A percentile compares a stretch with the other conserved stretches of the same genome.
phyloP scores from a whole-genome alignment of 2,797 vertebrate species.

The Chelon auratus region DNA sequence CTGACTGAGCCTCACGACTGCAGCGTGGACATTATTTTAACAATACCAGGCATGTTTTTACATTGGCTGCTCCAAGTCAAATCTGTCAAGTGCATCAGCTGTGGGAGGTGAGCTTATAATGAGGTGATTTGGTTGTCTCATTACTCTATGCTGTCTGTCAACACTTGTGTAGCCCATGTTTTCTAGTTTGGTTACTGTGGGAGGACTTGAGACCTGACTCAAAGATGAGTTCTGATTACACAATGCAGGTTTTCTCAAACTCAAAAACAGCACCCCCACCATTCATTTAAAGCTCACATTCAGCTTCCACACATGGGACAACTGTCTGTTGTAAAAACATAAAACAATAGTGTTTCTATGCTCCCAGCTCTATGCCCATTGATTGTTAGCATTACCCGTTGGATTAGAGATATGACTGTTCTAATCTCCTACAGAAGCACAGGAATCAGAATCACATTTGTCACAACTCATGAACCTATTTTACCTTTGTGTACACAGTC shows the following conservation, averaged over 20 bases:
- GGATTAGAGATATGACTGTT: background rate
- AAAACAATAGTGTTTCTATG: slow-evolving; percentile 10
- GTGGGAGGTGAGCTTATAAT: slow-evolving; percentile 42
- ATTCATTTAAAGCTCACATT: slow-evolving; percentile 1
- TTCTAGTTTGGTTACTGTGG: slow-evolving; percentile 42
- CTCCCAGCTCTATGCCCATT: background rate
- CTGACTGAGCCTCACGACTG: slow-evolving; percentile 20
- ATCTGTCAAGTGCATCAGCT: slow-evolving; percentile 46
- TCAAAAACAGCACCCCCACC: background rate
- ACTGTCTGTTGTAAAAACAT: background rate
- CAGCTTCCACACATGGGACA: background rate
- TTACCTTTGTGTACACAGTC: background rate
- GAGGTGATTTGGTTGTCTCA: slow-evolving; percentile 48
- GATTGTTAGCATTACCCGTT: background rate
- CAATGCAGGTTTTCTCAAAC: background rate
- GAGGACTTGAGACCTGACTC: slow-evolving; percentile 13
- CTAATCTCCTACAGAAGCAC: background rate
- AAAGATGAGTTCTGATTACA: slow-evolving; percentile 6
- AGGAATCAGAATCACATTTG: slow-evolving; percentile 1
- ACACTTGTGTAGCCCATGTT: slow-evolving; percentile 7
- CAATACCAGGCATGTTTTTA: slow-evolving; percentile 28
- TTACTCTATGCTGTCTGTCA: slow-evolving; percentile 58
- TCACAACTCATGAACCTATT: background rate
- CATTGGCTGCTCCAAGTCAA: slow-evolving; percentile 21
- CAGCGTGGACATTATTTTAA: slow-evolving; percentile 42